phyloP scores from a whole-genome alignment of 1,140 invertebrate genomes.

The Saccostrea glomerata region DNA sequence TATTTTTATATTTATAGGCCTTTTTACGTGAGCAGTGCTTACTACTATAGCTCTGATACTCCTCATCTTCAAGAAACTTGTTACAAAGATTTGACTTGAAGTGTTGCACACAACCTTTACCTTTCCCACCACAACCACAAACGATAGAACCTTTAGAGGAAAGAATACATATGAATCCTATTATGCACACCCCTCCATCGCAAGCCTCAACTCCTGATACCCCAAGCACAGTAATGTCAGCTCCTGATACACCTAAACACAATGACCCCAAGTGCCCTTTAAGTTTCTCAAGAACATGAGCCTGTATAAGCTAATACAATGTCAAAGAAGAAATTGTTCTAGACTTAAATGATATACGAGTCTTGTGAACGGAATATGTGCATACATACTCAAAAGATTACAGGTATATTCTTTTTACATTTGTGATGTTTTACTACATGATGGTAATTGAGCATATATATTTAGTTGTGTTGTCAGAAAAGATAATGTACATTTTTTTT shows the following conservation, averaged over 20 bases:
- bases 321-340: constrained; percentile 38
- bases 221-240: constrained; percentile 25
- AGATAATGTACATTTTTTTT: constrained; percentile 33
- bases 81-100: constrained; percentile 5
- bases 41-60: constrained; percentile 31
- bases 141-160: constrained; percentile 5
- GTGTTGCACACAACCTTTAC: constrained; percentile 34
- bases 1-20: constrained; percentile 36
- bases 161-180: constrained; percentile 28
- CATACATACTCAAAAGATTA: constrained; percentile 23
- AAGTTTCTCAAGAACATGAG: constrained; percentile 22
- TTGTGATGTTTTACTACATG: constrained; percentile 31
- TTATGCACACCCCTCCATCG: constrained; percentile 8
- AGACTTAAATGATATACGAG: constrained; percentile 7
- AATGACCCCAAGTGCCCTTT: background rate
- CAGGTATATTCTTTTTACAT: constrained; percentile 34
- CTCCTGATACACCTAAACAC: constrained; percentile 3
- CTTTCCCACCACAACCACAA: constrained; percentile 23
- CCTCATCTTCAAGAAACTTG: constrained; percentile 6
- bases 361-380: constrained; percentile 33
- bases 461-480: constrained; percentile 35
- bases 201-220: no score
- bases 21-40: background rate
- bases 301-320: constrained; percentile 9
- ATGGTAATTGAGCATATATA: constrained; percentile 20